Base-by-base conservation (phyloP, 2,113 vertebrate genomes). In the Seriola dumerili region DNA sequence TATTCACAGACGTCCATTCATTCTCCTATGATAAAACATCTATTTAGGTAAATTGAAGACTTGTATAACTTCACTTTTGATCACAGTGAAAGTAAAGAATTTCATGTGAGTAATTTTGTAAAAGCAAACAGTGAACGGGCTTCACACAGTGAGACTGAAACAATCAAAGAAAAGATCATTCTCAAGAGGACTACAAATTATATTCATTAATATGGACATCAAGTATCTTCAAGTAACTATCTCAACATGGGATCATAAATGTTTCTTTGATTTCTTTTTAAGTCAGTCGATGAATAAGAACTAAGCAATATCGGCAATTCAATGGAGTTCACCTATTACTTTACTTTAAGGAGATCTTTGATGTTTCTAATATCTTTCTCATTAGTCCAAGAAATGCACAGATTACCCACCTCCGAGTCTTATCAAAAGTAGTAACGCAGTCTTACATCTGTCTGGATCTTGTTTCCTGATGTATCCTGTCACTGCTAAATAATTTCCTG, bases 291-390 rank as follows among this genome's bases (percentile, higher is more conserved):
- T 16, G 23, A 23, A 46, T 12, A 23, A n/a, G 34, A 71, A 21
- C 25, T 36, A 36, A 48, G 3, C 0, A 16, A 58, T 42, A 8
- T 14, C 19, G 10, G 23, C 8, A 19, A 14, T 65, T 44, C 21
- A 54, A 2, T 61, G n/a, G 21, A 38, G 40, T 72, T 81, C 34
- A 58, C 32, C 13, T 36, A 1, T 32, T 16, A 25, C 16, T 59
- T 71, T 57, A 25, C 23, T 65, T 58, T 17, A 55, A 69, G 40
- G 38, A 5, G 38, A 8, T 55, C 21, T 64, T 29, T 78, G 1
- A 69, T 78, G 50, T 73, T 48, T 29, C 13, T 42, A 57, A n/a
- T 59, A 50, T 57, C 29, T 70, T 50, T 74, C 16, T 46, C 36
- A 79, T 32, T 14, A 72, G 21, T 13, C 4, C 14, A 16, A 13